phyloP scores from a whole-genome alignment of 2,888 invertebrate genomes.

The Cybosia mesomella region DNA sequence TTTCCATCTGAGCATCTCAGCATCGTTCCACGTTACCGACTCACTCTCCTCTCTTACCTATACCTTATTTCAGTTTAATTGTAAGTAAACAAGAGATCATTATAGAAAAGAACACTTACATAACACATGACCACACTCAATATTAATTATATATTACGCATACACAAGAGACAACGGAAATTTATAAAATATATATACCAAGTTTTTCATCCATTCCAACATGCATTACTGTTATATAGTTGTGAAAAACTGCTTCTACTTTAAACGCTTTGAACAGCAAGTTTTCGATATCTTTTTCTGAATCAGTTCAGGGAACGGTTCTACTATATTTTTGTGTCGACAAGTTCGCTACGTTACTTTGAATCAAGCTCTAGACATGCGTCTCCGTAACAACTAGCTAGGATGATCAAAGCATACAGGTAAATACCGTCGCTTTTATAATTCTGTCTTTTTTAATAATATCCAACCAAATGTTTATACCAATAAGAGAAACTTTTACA shows the following conservation, averaged over 20 bases:
- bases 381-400: slow-evolving; percentile 28
- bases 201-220: slow-evolving; percentile 74
- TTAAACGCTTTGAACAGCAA: slow-evolving; percentile 60
- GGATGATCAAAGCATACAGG: slow-evolving; percentile 33
- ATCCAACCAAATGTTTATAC: slow-evolving; percentile 31
- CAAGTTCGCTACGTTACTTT: slow-evolving; percentile 24
- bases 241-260: slow-evolving; percentile 59
- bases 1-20: slow-evolving; percentile 78
- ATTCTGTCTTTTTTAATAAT: slow-evolving; percentile 29
- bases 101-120: slow-evolving; percentile 66
- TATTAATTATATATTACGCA: slow-evolving; percentile 65
- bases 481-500: slow-evolving; percentile 58
- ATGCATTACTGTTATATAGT: slow-evolving; percentile 62
- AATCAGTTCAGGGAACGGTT: slow-evolving; percentile 16
- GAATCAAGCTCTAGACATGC: slow-evolving; percentile 24
- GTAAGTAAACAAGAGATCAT: slow-evolving; percentile 84
- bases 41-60: slow-evolving; percentile 43
- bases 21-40: slow-evolving; percentile 50
- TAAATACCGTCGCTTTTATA: slow-evolving; percentile 33
- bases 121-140: slow-evolving; percentile 78
- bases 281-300: slow-evolving; percentile 23
- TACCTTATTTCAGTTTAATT: slow-evolving; percentile 81
- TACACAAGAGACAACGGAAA: slow-evolving; percentile 65
- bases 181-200: slow-evolving; percentile 63
- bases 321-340: slow-evolving; percentile 25